These are phyloP conservation scores for Camponotus fellah DNA, from an alignment of 2,888 invertebrate species.

Conservation along the genomic window DNA sequence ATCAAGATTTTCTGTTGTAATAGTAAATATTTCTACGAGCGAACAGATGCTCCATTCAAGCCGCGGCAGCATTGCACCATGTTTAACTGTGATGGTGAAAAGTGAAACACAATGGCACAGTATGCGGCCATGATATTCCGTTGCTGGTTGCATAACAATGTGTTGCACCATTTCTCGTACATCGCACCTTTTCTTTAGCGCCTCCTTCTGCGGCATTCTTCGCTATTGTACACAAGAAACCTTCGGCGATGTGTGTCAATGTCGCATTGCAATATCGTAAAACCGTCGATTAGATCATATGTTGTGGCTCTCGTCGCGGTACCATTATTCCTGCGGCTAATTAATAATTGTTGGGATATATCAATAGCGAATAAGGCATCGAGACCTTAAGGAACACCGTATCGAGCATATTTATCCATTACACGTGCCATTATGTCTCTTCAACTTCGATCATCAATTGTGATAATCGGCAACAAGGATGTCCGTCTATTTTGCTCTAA, in stretches of 20 bases:
- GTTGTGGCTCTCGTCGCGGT: neutral
- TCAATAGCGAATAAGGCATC: conserved; percentile 38
- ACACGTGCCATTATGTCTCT: conserved; percentile 6
- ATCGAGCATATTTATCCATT: neutral
- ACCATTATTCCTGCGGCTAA: conserved; percentile 33
- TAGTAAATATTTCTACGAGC: neutral
- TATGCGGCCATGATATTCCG: neutral
- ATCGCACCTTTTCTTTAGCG: conserved; percentile 75
- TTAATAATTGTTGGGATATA: conserved; percentile 31
- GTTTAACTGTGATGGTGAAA: conserved; percentile 2
- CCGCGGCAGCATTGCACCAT: neutral
- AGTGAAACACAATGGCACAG: conserved; percentile 40
- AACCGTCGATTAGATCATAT: conserved; percentile 63
- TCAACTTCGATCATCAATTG: conserved; percentile 21
- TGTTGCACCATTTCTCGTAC: conserved; percentile 59
- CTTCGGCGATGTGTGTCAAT: conserved; percentile 74
- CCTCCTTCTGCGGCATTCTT: conserved; percentile 52
- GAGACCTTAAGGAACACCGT: neutral
- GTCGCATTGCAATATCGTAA: conserved; percentile 60
- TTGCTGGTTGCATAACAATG: conserved; percentile 57
- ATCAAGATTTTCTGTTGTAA: neutral
- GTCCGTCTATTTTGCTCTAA: neutral
- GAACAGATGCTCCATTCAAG: conserved; percentile 37
- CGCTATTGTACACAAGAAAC: conserved; percentile 9
- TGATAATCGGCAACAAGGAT: conserved; percentile 14